These are phyloP conservation scores for Arvicanthis niloticus DNA, from an alignment of 2,113 vertebrate genomes.

Conservation along the genomic window DNA sequence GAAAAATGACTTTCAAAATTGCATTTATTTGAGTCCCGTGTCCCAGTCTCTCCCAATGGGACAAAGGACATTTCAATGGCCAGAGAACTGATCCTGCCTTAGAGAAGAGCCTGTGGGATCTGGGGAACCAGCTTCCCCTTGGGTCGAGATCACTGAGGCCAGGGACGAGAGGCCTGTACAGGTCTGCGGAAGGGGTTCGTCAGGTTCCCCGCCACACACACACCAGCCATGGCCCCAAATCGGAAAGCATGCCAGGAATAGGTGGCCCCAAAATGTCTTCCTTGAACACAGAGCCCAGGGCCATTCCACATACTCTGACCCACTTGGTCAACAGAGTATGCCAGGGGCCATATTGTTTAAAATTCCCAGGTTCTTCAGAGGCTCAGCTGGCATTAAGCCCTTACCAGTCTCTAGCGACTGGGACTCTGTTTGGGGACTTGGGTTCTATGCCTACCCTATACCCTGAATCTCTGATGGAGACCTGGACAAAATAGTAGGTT, in stretches of 20 bases:
- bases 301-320: not conserved
- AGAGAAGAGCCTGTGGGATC: not conserved
- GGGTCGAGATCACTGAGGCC: not conserved
- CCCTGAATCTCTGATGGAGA: not conserved
- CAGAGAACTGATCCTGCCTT: not conserved
- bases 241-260: not conserved
- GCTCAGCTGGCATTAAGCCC: not conserved
- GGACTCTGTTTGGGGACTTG: too few relatives aligned
- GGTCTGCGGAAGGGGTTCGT: not conserved
- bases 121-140: not conserved
- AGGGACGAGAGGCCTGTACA: not conserved
- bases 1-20: constrained; percentile 63
- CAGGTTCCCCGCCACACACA: not conserved
- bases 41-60: not conserved
- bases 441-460: not conserved
- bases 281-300: not conserved
- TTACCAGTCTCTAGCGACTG: too few relatives aligned
- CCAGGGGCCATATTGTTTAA: not conserved
- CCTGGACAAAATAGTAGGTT: not conserved
- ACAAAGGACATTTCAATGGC: not conserved
- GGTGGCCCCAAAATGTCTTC: not conserved
- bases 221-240: not conserved
- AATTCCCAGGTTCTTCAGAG: not conserved
- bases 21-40: not conserved
- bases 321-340: not conserved